Conservation (phyloP, 2,113 vertebrate species). For the Aphelocoma coerulescens region DNA sequence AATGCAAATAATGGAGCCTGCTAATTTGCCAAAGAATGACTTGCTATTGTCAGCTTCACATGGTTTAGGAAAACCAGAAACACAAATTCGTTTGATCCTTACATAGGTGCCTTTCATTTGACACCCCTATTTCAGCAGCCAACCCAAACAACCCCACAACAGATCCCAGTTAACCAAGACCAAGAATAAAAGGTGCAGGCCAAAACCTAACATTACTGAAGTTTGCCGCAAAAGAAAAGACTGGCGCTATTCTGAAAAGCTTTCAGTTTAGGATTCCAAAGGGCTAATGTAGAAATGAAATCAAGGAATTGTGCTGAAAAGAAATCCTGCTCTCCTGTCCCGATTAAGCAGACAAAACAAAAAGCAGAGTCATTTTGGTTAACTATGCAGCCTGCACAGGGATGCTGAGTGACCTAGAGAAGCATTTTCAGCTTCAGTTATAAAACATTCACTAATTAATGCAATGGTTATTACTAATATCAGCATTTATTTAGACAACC, state of each 20-base stretch:
- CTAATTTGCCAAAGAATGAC: not conserved
- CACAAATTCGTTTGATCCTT: not conserved
- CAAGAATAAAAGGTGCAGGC: not conserved
- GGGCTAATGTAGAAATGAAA: conserved; percentile 31
- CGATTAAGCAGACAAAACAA: not conserved
- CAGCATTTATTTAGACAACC: conserved; percentile 25
- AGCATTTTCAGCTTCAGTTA: not conserved
- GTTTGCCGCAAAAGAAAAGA: not conserved
- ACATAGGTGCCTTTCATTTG: not conserved
- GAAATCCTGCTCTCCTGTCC: not conserved
- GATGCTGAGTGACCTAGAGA: not conserved
- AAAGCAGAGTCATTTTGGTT: not conserved
- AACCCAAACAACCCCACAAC: not conserved
- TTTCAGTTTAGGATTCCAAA: not conserved
- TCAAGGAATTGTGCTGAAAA: not conserved
- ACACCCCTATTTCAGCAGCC: not conserved
- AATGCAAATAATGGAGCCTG: not conserved
- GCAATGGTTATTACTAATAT: not conserved
- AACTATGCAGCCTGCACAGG: not conserved
- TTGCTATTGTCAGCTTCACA: not conserved
- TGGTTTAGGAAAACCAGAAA: not conserved
- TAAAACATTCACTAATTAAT: conserved; percentile 22
- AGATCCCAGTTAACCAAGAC: not conserved
- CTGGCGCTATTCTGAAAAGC: not conserved
- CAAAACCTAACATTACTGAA: not conserved